Evolutionary conservation across 2,797 vertebrate species (phyloP).

Genomic region (Protosalanx chinensis): DNA sequence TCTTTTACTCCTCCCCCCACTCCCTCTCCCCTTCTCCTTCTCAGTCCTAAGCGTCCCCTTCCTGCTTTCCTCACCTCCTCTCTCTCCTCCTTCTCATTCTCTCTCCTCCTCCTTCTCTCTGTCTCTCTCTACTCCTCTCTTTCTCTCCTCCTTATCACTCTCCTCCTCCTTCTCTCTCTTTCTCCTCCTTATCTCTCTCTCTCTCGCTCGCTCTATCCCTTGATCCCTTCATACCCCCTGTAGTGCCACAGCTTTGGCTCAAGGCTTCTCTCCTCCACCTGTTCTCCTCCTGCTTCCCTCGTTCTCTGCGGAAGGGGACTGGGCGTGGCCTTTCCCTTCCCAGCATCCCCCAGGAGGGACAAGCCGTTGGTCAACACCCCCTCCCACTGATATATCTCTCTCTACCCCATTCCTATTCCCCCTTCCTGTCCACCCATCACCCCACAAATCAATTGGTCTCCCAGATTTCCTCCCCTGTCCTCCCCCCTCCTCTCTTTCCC

Average conservation of each 20-base stretch:
- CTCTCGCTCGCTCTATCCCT: no score
- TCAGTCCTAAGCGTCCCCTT: background rate
- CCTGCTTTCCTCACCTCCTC: background rate
- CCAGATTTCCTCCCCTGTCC: background rate
- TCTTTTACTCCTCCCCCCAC: background rate
- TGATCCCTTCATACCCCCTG: no score
- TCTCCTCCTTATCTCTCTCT: no score
- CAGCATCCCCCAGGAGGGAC: background rate
- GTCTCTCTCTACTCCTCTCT: background rate
- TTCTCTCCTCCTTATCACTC: background rate
- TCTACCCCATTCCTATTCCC: constrained; percentile 22
- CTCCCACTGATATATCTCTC: background rate
- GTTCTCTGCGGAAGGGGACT: background rate
- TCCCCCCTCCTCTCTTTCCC: background rate
- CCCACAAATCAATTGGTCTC: background rate
- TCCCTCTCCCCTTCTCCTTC: background rate
- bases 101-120: no score
- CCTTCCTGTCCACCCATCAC: constrained; percentile 5
- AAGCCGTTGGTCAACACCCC: background rate
- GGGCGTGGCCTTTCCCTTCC: background rate
- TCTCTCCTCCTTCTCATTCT: background rate
- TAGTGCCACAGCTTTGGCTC: no score
- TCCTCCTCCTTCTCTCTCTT: background rate
- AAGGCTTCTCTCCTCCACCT: no score
- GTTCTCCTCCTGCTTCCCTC: background rate